Base-by-base conservation (phyloP, 2,797 vertebrate species). In the Phataginus tricuspis region DNA sequence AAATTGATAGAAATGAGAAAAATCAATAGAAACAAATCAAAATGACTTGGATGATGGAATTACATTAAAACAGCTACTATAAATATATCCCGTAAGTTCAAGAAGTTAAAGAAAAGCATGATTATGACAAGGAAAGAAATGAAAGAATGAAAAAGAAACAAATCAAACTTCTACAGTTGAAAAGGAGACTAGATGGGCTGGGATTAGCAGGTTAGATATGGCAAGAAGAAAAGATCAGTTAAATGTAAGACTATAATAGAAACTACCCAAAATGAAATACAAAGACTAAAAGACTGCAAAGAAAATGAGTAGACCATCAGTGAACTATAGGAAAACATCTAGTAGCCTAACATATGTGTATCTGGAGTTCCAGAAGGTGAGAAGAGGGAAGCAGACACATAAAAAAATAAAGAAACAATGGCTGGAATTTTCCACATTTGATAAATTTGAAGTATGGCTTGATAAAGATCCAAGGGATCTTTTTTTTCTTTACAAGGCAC, bases 71-170 rank as follows among this genome's bases (percentile, higher is more conserved):
- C 16, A 93, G 37, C 18, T 82, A 37, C 42, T 64, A 68, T 23
- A 95, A 59, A 87, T 91, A 61, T 7, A 91, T 45, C 1, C 34
- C 25, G 15, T 78, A 27, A 84, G 57, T 72, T 84, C 13, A 84
- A 39, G 37, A 55, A 85, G 64, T 88, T 42, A 39, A 71, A 94
- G 51, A 72, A 96, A 94, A 92, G n/a, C 37, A 75, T 64, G 12
- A 84, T 37, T 6, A 18, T 78, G 71, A 69, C 55, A 39, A 86
- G 49, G 59, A 75, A 42, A 74, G 71, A 84, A 79, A 88, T 61
- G 29, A 66, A 89, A 80, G 78, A 37, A 37, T 45, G 45, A 89
- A 42, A 85, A 49, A 95, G 72, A 82, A 25, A 31, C 12, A 68
- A 68, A 64, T 79, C 51, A 63, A 88, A 95, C 18, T 45, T 57